These are phyloP conservation scores for Synchiropus splendidus DNA, from an alignment of 2,113 vertebrate genomes.

Conservation along the genomic window DNA sequence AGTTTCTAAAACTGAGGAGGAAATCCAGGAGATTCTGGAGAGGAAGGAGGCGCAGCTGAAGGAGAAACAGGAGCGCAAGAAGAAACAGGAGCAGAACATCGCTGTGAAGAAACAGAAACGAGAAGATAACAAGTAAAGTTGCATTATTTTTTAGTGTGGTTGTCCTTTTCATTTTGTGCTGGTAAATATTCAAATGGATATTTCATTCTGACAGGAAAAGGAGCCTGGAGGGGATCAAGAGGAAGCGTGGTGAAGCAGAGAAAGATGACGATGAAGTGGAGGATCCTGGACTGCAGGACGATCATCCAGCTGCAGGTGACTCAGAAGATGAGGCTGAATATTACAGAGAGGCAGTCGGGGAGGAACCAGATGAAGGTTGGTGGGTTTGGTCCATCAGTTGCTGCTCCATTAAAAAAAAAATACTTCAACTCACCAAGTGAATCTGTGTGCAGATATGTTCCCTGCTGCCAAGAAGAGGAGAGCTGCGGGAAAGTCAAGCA, in stretches of 20 bases:
- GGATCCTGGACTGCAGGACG: slow-evolving; percentile 70
- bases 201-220: slow-evolving; percentile 60
- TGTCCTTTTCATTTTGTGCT: not conserved
- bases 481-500: slow-evolving; percentile 9
- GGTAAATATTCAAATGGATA: not conserved
- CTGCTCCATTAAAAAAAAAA: not conserved
- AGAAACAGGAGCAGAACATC: slow-evolving; percentile 73
- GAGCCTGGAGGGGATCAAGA: slow-evolving; percentile 78
- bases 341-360: slow-evolving; percentile 81
- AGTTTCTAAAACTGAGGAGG: slow-evolving; percentile 77
- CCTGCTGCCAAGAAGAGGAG: slow-evolving; percentile 49
- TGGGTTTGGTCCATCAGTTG: not conserved
- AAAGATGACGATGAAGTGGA: slow-evolving; percentile 74
- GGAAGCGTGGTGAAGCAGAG: slow-evolving; percentile 22
- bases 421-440: not conserved
- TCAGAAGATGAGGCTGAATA: slow-evolving; percentile 82
- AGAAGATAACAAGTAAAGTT: slow-evolving; percentile 68
- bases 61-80: slow-evolving; percentile 62
- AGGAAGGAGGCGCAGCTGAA: slow-evolving; percentile 70
- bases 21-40: slow-evolving; percentile 70
- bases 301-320: slow-evolving; percentile 25
- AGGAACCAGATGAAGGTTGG: slow-evolving; percentile 81
- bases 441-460: slow-evolving; percentile 63
- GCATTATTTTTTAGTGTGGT: not conserved
- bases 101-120: slow-evolving; percentile 63